Evolutionary conservation across 2,113 vertebrate species (phyloP).

Genomic region (Pelmatolapia mariae): DNA sequence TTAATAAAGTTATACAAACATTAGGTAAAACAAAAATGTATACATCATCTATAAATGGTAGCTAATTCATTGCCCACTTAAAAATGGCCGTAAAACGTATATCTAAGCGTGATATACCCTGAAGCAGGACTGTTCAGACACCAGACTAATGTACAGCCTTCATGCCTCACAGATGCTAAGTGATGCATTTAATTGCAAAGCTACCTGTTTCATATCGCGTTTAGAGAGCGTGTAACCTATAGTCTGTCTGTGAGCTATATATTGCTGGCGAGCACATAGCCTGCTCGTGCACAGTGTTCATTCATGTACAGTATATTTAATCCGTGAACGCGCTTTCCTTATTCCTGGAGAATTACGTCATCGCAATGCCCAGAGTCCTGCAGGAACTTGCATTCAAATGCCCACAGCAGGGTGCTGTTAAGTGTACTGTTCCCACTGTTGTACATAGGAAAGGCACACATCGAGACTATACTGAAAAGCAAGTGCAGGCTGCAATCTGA

Average conservation of each 20-base stretch:
- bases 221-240: not conserved
- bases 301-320: constrained; percentile 41
- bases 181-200: not conserved
- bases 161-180: not conserved
- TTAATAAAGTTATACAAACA: not conserved
- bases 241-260: not conserved
- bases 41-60: not conserved
- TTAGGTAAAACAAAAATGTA: not conserved
- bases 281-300: constrained; percentile 37
- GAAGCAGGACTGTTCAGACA: not conserved
- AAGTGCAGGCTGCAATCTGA: not conserved
- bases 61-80: not conserved
- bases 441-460: not conserved
- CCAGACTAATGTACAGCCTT: not conserved
- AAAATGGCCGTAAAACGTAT: not conserved
- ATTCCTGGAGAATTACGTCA: constrained; percentile 52
- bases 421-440: not conserved
- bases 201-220: not conserved
- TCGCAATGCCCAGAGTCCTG: not conserved
- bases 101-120: not conserved
- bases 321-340: constrained; percentile 29
- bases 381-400: not conserved
- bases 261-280: not conserved
- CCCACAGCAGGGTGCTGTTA: not conserved
- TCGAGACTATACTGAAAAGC: not conserved